phyloP scores from a whole-genome alignment of 2,888 invertebrate genomes.

The Cylloceria caligata region DNA sequence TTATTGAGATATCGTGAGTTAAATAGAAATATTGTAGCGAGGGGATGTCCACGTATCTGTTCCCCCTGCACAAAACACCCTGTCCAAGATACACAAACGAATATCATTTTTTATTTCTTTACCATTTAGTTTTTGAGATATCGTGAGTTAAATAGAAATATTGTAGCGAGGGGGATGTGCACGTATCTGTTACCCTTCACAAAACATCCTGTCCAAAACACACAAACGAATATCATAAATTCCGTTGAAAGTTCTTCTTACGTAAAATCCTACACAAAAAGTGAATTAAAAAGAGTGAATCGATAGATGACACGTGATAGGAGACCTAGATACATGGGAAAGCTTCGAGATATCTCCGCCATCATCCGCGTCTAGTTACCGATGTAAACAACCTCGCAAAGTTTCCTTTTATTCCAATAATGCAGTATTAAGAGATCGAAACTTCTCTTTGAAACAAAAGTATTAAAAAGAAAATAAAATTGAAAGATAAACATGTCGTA shows the following conservation, averaged over 20 bases:
- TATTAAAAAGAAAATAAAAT: background rate
- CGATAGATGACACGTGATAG: slow-evolving; percentile 59
- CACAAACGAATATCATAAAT: background rate
- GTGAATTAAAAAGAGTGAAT: slow-evolving; percentile 34
- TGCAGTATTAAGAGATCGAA: background rate
- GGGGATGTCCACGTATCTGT: no score
- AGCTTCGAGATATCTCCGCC: slow-evolving; percentile 58
- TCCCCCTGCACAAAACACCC: no score
- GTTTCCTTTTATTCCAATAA: background rate
- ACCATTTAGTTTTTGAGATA: no score
- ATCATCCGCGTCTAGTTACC: slow-evolving; percentile 10
- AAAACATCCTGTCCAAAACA: no score
- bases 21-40: no score
- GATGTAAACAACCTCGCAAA: slow-evolving; percentile 50
- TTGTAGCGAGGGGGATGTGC: no score
- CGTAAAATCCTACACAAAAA: slow-evolving; percentile 8
- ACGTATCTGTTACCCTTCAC: no score
- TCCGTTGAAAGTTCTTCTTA: background rate
- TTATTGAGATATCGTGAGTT: no score
- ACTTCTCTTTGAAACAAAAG: background rate
- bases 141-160: no score
- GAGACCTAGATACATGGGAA: slow-evolving; percentile 19
- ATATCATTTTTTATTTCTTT: no score
- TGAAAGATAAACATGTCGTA: background rate
- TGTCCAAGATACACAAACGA: no score